Evolutionary conservation across 2,888 invertebrate species (phyloP), one percentile per base, ranked within the genome.

Genomic region (Hymenopus coronatus): DNA sequence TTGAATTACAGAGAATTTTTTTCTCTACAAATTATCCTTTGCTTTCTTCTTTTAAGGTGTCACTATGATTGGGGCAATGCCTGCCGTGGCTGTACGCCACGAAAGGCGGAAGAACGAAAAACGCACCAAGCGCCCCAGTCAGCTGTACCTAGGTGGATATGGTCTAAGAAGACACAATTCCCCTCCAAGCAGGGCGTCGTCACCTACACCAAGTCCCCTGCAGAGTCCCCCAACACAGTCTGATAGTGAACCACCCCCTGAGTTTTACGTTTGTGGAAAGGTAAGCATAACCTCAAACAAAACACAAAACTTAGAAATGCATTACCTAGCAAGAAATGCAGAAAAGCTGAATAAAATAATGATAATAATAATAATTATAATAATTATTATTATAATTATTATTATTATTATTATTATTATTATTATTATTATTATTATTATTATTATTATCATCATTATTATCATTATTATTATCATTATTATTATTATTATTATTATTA

Each of bases 1-100:
- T 40, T 9, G 0, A 40, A 20, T 70, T 70, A 70, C 20, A 54
- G 6, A 70, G 84, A 25, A 0, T 33, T 20, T 28, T 20, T 28
- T 28, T 28, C 28, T 84, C 46, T 4, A 46, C 12, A 85, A 9
- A 27, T 54, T 8, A 40, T 28, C 4, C 28, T 30, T 40, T 27
- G 27, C 46, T 82, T 87, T 28, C 46, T 28, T 86, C 30, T 83
- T 28, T n/a, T 54, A 90, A 90, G 90, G 90, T 83, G 90, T 93
- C 91, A 95, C 95, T 93, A 97, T 97, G 97, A 97, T 97, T 93
- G 97, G 97, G 91, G 97, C 97, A 90, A 97, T 97, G 97, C 97
- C 97, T 93, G 97, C 97, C 91, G 97, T 97, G 93, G 97, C 97
- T 89, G 96, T 97, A 87, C 96, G 97, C 93, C 97, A 97, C 93